A percentile compares a stretch with the other conserved stretches of the same genome.
phyloP scores from a whole-genome alignment of 2,797 vertebrate species.

The Oceanodroma leucorhoa region DNA sequence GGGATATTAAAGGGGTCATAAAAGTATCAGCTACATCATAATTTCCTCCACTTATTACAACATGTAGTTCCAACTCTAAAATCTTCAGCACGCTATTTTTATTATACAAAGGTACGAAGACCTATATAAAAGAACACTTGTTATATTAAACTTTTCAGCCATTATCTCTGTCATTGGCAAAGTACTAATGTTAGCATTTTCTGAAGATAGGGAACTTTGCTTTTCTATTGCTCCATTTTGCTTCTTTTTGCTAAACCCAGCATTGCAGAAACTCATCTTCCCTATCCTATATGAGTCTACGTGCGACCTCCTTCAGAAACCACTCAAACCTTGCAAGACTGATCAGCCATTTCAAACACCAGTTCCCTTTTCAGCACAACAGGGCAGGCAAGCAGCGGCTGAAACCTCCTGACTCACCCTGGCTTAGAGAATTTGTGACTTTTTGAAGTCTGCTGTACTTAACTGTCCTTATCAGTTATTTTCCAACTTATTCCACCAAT shows the following conservation, averaged over 20 bases:
- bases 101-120: background rate
- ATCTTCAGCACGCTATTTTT: background rate
- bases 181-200: background rate
- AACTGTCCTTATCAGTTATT: background rate
- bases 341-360: background rate
- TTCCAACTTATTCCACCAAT: background rate
- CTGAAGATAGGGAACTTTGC: background rate
- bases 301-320: background rate
- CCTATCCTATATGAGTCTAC: accelerated
- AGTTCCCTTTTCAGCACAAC: background rate
- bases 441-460: background rate
- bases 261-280: background rate
- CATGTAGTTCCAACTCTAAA: background rate
- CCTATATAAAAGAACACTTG: background rate
- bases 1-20: background rate
- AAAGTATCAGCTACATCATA: background rate
- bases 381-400: background rate
- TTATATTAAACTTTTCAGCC: background rate
- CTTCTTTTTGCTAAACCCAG: background rate
- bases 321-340: background rate
- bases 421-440: background rate
- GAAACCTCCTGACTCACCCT: background rate
- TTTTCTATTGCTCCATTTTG: background rate
- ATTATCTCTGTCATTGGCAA: background rate
- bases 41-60: background rate